Base-by-base conservation (phyloP, 2,113 vertebrate genomes). In the Neopipo cinnamomea region DNA sequence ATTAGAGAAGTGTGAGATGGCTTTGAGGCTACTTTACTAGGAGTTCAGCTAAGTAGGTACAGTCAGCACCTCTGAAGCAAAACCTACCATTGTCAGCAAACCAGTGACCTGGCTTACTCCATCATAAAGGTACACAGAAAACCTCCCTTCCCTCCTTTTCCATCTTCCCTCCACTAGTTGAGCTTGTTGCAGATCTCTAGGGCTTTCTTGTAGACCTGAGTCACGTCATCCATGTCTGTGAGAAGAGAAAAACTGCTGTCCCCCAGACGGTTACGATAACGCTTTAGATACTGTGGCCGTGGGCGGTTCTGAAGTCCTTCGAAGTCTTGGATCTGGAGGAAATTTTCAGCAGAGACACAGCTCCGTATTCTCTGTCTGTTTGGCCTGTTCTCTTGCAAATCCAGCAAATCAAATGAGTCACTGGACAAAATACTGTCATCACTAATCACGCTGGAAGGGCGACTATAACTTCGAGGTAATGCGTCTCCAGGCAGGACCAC, bases 191-290 rank as follows among this genome's bases (percentile, higher is more conserved):
- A 99, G 96, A 99, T 99, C 97, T 99, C 99, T 95, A 99, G 98
- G 94, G 99, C 99, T 98, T 99, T 99, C 98, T 99, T 99, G 97
- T 99, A 99, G 96, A 99, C 99, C 98, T 99, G 99, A 98, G 99
- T 99, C 98, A 99, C 97, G 44, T 99, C 99, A 91, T 98, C 98
- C 98, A 99, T 98, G 97, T 99, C 99, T 58, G 98, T 98, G 85
- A 99, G 98, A 97, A 99, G 98, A 86, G 99, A 99, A 98, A 99
- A 99, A 98, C 99, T 99, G 97, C 99, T 99, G 98, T 99, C 99
- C 68, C 98, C 98, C 65, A 98, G 98, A 77, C 98, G 98, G 91
- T 99, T 98, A 75, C 98, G 98, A 89, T 98, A 98, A 78, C 98
- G 98, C 93, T 99, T 99, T 95, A 98, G 97, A 92, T 98, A 98